Base-by-base conservation (phyloP, 30 jellyfish, hydroid and myxozoan species). In the Cassiopea xamachana region DNA sequence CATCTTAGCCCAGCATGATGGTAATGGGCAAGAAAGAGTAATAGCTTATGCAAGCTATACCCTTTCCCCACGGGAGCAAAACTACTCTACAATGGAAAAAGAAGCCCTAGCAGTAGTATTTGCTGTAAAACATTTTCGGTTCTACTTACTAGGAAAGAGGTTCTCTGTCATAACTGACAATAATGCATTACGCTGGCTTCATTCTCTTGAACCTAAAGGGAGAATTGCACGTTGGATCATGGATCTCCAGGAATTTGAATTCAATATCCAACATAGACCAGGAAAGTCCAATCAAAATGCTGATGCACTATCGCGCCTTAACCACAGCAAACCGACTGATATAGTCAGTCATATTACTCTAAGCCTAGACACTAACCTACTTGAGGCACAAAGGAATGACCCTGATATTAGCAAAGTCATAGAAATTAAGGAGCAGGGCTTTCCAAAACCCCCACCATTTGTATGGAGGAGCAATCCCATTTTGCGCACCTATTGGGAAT, bases 111-210 rank as follows among this genome's bases (percentile, higher is more conserved):
- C 96, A 2, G 73, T 90, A n/a, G 77, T 90, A 6, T 6, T 44
- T 46, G 96, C n/a, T 78, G n/a, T 46, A 5, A 80, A 85, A 61
- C 4, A 55, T 19, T 61, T 27, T 61, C 49, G 79, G 91, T 46
- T 58, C 43, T 90, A 90, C 61, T 58, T 90, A 27, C 58, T 78
- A 18, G 96, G 97, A 27, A 43, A 69, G 9, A 67, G 60, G 43
- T 83, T 69, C 76, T 12, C 39, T n/a, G 44, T 84, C 17, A 55
- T 27, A 1, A 90, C 97, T 5, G 97, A 90, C 91, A 94, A 90
- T 84, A 79, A 85, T 77, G 90, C 97, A 13, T 84, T 83, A 45
- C 76, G 74, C 79, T 90, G 94, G 94, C 95, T 90, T 60, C 91
- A 71, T 47, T 83, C 91, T 2, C 62, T 83, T 83, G 91, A 83